Conservation (phyloP, 1,140 invertebrate genomes). For the Brachionus rubens region DNA sequence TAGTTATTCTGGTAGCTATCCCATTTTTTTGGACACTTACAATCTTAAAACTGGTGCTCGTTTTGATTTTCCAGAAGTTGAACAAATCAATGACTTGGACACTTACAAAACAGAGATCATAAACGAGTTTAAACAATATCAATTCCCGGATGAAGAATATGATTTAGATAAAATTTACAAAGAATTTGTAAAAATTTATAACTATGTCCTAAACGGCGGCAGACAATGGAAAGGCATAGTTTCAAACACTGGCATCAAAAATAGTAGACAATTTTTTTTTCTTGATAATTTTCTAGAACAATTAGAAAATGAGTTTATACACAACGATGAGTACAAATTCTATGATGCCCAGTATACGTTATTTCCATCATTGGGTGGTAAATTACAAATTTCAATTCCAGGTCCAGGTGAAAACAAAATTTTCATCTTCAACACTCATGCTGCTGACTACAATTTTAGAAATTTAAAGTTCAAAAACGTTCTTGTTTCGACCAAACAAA, state of each 20-base stretch:
- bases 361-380: background rate
- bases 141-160: background rate
- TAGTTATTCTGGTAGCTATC: background rate
- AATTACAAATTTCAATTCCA: background rate
- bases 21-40: background rate
- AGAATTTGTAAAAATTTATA: background rate
- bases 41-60: too few relatives aligned
- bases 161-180: background rate
- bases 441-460: slow-evolving; percentile 16
- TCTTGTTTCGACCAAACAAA: background rate
- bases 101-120: background rate
- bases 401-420: background rate
- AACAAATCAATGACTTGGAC: background rate
- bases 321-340: background rate
- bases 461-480: slow-evolving; percentile 36
- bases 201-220: background rate
- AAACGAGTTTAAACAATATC: background rate
- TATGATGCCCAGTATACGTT: slow-evolving; percentile 14
- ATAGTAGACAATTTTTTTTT: background rate
- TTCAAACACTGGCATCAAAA: background rate
- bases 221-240: background rate
- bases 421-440: background rate
- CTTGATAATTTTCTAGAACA: background rate
- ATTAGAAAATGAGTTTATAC: background rate
- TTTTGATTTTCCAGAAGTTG: too few relatives aligned